Conservation (phyloP, 2,888 invertebrate species). For the Pterostichus madidus region DNA sequence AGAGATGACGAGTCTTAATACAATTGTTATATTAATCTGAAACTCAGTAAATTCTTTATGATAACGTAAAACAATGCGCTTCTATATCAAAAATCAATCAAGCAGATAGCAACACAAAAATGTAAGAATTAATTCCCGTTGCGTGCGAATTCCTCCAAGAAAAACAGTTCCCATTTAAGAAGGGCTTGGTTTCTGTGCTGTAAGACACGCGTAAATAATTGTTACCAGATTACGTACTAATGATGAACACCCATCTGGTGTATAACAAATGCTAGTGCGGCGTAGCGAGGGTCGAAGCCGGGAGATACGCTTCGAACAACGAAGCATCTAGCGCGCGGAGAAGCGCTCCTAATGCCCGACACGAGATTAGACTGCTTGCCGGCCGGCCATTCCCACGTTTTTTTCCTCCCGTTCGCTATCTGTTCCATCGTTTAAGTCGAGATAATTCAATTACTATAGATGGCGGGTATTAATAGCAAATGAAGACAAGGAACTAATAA, state of each 20-base stretch:
- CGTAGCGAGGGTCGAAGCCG: not conserved
- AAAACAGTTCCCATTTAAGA: conserved; percentile 15
- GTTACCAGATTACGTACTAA: conserved; percentile 65
- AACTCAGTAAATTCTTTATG: too few species aligned
- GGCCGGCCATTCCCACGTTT: conserved; percentile 60
- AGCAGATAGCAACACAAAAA: too few species aligned
- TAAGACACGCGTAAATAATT: conserved; percentile 57
- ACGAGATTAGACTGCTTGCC: conserved; percentile 15
- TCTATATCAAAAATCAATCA: too few species aligned
- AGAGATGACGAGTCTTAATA: too few species aligned
- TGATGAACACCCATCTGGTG: conserved; percentile 62
- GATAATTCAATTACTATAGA: conserved; percentile 66
- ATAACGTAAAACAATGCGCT: too few species aligned
- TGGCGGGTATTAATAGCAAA: conserved; percentile 64
- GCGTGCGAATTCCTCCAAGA: conserved; percentile 29
- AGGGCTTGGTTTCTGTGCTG: not conserved
- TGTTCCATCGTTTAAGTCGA: conserved; percentile 60
- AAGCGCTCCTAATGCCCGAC: conserved; percentile 7
- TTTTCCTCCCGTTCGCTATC: conserved; percentile 42
- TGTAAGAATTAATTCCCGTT: conserved; percentile 6
- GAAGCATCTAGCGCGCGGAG: not conserved
- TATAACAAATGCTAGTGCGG: conserved; percentile 53
- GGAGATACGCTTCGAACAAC: not conserved
- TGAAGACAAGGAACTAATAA: conserved; percentile 61
- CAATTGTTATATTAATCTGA: too few species aligned